Evolutionary conservation across 2,797 vertebrate genomes (phyloP).

Genomic region (Cossypha dichroa): DNA sequence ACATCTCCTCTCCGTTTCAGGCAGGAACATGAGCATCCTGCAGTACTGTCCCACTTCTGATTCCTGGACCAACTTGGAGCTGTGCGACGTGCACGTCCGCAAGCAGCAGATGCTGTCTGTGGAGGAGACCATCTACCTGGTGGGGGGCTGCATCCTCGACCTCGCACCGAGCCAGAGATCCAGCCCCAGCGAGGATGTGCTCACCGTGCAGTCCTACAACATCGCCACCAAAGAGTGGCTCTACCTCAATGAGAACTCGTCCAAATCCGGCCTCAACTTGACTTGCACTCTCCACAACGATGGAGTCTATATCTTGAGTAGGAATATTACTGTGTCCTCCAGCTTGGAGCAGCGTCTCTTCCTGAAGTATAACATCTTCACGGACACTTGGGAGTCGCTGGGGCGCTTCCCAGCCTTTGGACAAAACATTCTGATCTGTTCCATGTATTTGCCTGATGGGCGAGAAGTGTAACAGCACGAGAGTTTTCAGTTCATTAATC

Average conservation of each 20-base stretch:
- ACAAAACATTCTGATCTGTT: slow-evolving; percentile 92
- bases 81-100: slow-evolving; percentile 87
- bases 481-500: not conserved
- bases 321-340: slow-evolving; percentile 87
- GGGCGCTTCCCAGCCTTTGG: slow-evolving; percentile 89
- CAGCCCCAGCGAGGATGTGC: slow-evolving; percentile 85
- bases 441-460: slow-evolving; percentile 87
- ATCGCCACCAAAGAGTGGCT: slow-evolving; percentile 86
- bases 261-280: slow-evolving; percentile 94
- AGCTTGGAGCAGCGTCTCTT: slow-evolving; percentile 90
- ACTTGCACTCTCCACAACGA: slow-evolving; percentile 94
- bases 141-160: slow-evolving; percentile 92
- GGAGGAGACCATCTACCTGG: slow-evolving; percentile 94
- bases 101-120: slow-evolving; percentile 98
- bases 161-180: slow-evolving; percentile 76
- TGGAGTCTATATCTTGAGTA: slow-evolving; percentile 94
- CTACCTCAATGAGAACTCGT: slow-evolving; percentile 90
- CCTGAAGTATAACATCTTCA: slow-evolving; percentile 94
- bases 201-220: slow-evolving; percentile 92
- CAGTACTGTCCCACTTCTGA: slow-evolving; percentile 89
- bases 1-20: slow-evolving; percentile 71
- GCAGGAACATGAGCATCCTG: slow-evolving; percentile 90
- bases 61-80: slow-evolving; percentile 86
- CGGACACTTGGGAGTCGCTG: slow-evolving; percentile 88
- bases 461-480: slow-evolving; percentile 57